Percentiles rank a stretch among this genome's conserved stretches.
Conservation (phyloP, 2,888 invertebrate species). For the Leptura quadrifasciata region DNA sequence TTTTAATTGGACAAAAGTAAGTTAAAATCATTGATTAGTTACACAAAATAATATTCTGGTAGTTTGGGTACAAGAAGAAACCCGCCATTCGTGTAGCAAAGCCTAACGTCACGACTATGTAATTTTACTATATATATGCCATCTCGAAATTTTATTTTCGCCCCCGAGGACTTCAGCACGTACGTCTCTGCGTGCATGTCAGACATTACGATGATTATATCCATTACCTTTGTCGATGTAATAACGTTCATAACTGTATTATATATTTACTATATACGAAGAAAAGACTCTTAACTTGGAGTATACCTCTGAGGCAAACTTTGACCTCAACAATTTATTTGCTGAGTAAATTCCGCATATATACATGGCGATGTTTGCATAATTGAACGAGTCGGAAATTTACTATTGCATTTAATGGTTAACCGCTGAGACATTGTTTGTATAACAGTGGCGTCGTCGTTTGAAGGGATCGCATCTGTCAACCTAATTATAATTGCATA, state of each 20-base stretch:
- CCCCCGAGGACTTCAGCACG: background rate
- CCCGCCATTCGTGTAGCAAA: no score
- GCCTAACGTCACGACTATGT: no score
- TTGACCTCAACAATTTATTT: slow-evolving; percentile 58
- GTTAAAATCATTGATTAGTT: no score
- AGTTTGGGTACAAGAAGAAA: no score
- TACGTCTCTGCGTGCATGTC: background rate
- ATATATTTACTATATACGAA: slow-evolving; percentile 22
- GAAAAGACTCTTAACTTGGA: background rate
- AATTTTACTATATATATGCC: no score
- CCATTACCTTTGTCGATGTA: background rate
- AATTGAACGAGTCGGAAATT: slow-evolving; percentile 49
- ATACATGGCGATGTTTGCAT: slow-evolving; percentile 55
- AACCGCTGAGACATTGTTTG: slow-evolving; percentile 18
- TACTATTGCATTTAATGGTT: slow-evolving; percentile 35
- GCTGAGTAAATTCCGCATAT: slow-evolving; percentile 52
- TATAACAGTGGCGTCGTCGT: slow-evolving; percentile 6
- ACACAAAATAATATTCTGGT: no score
- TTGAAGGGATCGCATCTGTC: no score
- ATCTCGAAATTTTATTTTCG: background rate
- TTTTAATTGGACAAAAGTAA: no score
- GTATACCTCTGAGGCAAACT: slow-evolving; percentile 39
- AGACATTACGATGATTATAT: slow-evolving; percentile 1
- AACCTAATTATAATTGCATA: no score
- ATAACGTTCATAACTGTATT: slow-evolving; percentile 29